Evolutionary conservation across 2,888 invertebrate genomes (phyloP), one percentile per base, ranked within the genome.

Genomic region (Dicranocentrus wangi): DNA sequence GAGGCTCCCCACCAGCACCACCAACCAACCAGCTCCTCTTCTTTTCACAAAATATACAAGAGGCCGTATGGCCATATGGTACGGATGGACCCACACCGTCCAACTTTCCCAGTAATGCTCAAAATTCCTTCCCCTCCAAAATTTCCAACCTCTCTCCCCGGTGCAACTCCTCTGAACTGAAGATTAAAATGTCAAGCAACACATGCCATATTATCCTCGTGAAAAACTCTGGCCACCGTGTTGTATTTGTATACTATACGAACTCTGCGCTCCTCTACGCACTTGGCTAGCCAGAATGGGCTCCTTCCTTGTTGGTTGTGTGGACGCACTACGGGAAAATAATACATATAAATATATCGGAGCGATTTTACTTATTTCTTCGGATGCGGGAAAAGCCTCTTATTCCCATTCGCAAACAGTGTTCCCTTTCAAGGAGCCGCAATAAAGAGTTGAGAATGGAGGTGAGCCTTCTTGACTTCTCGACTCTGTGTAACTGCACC

Each of bases 401-500:
- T 42, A 58, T 70, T 69, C 32, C 68, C 68, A 69, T 53, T 47
- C 51, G 53, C 53, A 69, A 69, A 69, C n/a, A 25, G 19, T 66
- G 25, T 7, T 47, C 43, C 17, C 39, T 53, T 51, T 53, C 51
- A 69, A 53, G 27, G 32, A 60, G 60, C 60, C 25, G 27, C n/a
- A 60, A 60, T 55, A 55, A 55, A 55, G 23, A 55, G 55, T 17
- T 13, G 55, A 55, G 55, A 55, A 55, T 55, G 55, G 21, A 66
- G 43, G 43, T 66, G 66, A 66, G 23, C 42, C 43, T 65, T 17
- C 42, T 61, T 61, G 15, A 17, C n/a, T 27, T 61, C 32, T n/a
- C 28, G 2, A 13, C 21, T 17, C 61, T 27, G 28, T 15, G 8
- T 28, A 61, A n/a, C 55, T 55, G 21, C 55, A 21, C 61, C 15